A percentile compares a stretch with the other conserved stretches of the same genome.
phyloP scores from a whole-genome alignment of 2,797 vertebrate genomes.

The Malurus leucopterus region DNA sequence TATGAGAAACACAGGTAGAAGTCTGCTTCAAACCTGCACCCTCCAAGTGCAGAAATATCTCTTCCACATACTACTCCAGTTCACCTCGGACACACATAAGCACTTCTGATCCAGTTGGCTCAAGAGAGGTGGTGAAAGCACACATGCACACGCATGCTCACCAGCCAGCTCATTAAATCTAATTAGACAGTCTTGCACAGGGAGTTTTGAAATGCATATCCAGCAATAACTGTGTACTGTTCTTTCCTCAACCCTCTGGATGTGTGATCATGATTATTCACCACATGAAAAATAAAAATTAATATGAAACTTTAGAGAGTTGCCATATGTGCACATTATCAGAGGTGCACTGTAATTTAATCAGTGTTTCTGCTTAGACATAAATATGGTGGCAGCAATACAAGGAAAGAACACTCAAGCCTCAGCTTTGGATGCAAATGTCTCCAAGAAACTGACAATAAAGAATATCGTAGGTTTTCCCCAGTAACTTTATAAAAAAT shows the following conservation, averaged over 20 bases:
- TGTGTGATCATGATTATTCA: neutral
- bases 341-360: neutral
- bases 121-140: conserved; percentile 9
- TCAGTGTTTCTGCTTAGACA: neutral
- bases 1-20: neutral
- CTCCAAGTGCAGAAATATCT: neutral
- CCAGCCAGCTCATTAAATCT: conserved; percentile 38
- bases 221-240: conserved; percentile 8
- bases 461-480: neutral
- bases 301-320: neutral
- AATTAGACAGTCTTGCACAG: conserved; percentile 22
- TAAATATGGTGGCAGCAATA: neutral
- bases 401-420: neutral
- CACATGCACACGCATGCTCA: neutral
- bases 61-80: neutral
- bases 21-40: neutral
- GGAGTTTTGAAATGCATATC: conserved; percentile 35
- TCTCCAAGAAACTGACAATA: neutral
- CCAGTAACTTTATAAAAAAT: neutral
- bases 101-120: conserved; percentile 16
- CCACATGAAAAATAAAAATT: conserved; percentile 17
- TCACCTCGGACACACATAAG: neutral
- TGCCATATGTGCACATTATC: neutral
- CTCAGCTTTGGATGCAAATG: neutral
- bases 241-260: conserved; percentile 21